These are phyloP conservation scores for Apistogramma diplotaenia DNA, from an alignment of 2,113 vertebrate genomes.

Conservation along the genomic window DNA sequence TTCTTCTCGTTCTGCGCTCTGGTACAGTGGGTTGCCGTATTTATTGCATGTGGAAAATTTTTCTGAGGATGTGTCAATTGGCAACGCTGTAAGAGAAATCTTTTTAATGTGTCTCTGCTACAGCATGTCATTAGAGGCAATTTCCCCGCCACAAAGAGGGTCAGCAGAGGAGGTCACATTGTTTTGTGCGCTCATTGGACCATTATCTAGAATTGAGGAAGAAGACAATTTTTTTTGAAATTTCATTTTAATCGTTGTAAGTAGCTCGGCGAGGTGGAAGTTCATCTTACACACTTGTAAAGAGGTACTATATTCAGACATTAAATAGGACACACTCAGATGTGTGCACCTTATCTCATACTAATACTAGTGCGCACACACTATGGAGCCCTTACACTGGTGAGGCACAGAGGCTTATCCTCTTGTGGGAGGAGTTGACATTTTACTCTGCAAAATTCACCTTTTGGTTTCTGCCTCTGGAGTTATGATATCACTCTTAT, in stretches of 20 bases:
- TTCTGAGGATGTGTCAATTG: conserved; percentile 56
- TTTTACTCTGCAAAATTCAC: conserved; percentile 70
- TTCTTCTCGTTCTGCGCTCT: neutral
- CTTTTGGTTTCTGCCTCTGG: conserved; percentile 62
- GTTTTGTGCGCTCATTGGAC: conserved; percentile 57
- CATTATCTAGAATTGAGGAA: conserved; percentile 64
- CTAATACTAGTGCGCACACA: conserved; percentile 19
- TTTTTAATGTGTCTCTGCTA: conserved; percentile 39
- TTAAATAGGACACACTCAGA: conserved; percentile 52
- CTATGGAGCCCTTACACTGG: conserved; percentile 31
- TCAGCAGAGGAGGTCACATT: conserved; percentile 62
- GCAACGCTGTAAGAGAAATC: conserved; percentile 43
- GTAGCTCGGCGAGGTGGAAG: conserved; percentile 59
- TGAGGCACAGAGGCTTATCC: conserved; percentile 44
- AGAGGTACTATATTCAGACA: conserved; percentile 47
- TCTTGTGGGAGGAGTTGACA: conserved; percentile 69
- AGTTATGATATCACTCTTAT: conserved; percentile 73
- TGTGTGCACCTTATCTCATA: conserved; percentile 47
- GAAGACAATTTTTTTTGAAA: conserved; percentile 63
- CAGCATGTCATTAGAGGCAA: conserved; percentile 67
- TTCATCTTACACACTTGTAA: conserved; percentile 59
- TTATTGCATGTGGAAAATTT: conserved; percentile 45
- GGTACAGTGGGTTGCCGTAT: conserved; percentile 27
- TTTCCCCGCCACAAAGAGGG: conserved; percentile 69
- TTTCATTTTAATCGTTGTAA: conserved; percentile 58